Conservation (phyloP, 2,888 invertebrate species). For the Eudemis profundana region DNA sequence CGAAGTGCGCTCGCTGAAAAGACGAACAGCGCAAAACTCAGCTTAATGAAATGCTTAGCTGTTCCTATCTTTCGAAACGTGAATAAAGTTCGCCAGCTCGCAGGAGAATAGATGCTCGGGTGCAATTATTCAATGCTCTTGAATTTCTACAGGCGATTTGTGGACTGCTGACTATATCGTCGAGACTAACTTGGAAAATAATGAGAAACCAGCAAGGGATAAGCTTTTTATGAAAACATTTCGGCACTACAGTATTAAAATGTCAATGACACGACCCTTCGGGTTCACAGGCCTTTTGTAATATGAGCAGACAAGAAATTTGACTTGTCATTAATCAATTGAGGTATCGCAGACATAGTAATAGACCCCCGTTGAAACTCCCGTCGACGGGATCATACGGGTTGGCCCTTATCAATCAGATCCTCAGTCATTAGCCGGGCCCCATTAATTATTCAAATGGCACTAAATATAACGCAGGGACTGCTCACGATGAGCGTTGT, state of each 20-base stretch:
- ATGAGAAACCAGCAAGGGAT: background rate
- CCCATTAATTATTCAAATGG: slow-evolving; percentile 22
- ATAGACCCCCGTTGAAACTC: slow-evolving; percentile 31
- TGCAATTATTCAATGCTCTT: slow-evolving; percentile 20
- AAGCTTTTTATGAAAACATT: background rate
- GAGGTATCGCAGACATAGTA: slow-evolving; percentile 15
- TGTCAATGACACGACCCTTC: slow-evolving; percentile 12
- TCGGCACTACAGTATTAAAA: background rate
- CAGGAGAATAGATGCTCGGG: slow-evolving; percentile 1
- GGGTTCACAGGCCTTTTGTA: slow-evolving; percentile 13
- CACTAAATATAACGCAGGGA: slow-evolving; percentile 13
- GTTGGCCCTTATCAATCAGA: slow-evolving; percentile 38
- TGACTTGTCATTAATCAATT: slow-evolving; percentile 36
- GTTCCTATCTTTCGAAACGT: slow-evolving; percentile 12
- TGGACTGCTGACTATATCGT: background rate
- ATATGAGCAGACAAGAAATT: slow-evolving; percentile 32
- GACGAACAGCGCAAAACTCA: slow-evolving; percentile 12
- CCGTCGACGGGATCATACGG: slow-evolving; percentile 29
- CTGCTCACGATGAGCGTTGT: background rate
- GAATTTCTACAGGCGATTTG: slow-evolving; percentile 7
- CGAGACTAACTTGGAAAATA: background rate
- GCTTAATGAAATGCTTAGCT: slow-evolving; percentile 15
- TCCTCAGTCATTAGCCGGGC: slow-evolving; percentile 16
- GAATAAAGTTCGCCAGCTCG: slow-evolving; percentile 18
- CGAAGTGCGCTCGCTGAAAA: slow-evolving; percentile 2